Evolutionary conservation across 2,113 vertebrate species (phyloP), one percentile per base, ranked within the genome.

Genomic region (Acrocephalus kingi): DNA sequence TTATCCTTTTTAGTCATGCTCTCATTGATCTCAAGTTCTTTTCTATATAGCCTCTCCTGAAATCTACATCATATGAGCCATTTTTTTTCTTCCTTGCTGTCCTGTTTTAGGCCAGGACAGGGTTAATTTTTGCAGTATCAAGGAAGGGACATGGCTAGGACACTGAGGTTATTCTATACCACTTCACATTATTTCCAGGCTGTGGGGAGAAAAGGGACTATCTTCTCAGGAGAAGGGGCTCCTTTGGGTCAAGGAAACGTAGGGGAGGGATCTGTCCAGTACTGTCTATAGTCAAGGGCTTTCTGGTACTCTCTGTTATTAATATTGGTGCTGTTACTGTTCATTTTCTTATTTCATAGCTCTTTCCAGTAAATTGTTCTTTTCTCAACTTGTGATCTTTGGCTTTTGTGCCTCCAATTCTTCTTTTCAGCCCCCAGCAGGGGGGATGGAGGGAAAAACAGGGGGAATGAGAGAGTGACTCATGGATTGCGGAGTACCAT

Each of bases 371-470:
- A 61, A 45, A 18, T 52, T 77, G 2, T 59, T 77, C 11, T 45
- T 45, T 11, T 16, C 15, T 74, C 23, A 49, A 6, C 31, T 35
- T 43, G 7, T 31, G 27, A 27, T 59, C 18, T 52, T 58, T 59
- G 11, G 8, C 17, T 61, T 77, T 61, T 45, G 6, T 69, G 14
- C 37, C 37, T 69, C 46, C 27, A 77, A 1, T 37, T 33, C 27
- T 61, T 33, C 45, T 77, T 13, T 46, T 61, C 19, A 77, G 27
- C 15, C 22, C 8, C 11, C 8, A 15, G 15, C 8, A 37, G 1
- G 2, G 10, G 13, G 4, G 7, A 24, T 0, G 2, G 15, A 48
- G 8, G 19, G 4, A 20, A 30, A 43, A 76, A 51, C 0, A 1
- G 10, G 6, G 6, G 6, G 13, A 31, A 11, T 68, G 54, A 59